Base-by-base conservation (phyloP, 2,888 invertebrate genomes). In the Thyatira batis region DNA sequence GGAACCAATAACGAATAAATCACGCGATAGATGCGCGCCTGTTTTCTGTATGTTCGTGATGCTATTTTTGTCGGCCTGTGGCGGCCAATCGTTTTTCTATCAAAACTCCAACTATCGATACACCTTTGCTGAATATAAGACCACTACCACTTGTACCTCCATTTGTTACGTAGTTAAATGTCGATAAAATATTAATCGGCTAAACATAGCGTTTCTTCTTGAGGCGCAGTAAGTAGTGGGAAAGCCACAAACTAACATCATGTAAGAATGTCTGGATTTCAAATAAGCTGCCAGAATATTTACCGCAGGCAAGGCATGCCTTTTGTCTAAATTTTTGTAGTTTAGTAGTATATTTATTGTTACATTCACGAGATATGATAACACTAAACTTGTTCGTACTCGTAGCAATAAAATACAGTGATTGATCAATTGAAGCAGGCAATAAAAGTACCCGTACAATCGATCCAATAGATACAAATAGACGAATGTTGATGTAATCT, bases 21-120 rank as follows among this genome's bases (percentile, higher is more conserved):
- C 89, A 89, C 82, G 73, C 67, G 75, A 81, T 78, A 78, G 83
- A 80, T 78, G 83, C 71, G 85, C 82, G 87, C 84, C 90, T 92
- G 91, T 80, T 90, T 90, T 89, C 82, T 91, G 90, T 91, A 87
- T 74, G 82, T 88, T 82, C 80, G 74, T 82, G 77, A 72, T 78
- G 81, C 88, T 90, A 89, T 91, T 91, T 90, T 85, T 72, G 82
- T 73, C 75, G 76, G 74, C 68, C 66, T 60, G 65, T 58, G 61
- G 61, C 70, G 61, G 67, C 70, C 73, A 75, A 77, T 76, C 73
- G 78, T 74, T 84, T 80, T 80, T 76, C 78, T 82, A 86, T 84
- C 76, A 79, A 84, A 85, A 84, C 73, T 81, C 80, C 75, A 68
- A 72, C 73, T 67, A 63, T 63, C 57, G 68, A 65, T 75, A 73